A percentile compares a stretch with the other conserved stretches of the same genome.
These are phyloP conservation scores for Leucophenga maculata DNA, from an alignment of 2,888 invertebrate species.

Conservation along the genomic window DNA sequence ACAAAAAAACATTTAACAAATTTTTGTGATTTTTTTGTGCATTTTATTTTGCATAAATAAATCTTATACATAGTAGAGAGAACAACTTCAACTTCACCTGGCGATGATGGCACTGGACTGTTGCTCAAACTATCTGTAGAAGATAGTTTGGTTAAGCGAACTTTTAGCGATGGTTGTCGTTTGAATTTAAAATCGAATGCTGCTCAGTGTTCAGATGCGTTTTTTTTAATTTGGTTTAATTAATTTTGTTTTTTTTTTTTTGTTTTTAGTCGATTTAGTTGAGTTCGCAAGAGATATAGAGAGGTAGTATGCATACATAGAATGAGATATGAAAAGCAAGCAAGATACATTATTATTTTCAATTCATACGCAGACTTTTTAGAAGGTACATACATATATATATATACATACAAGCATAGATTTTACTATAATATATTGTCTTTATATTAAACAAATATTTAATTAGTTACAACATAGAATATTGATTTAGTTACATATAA, in stretches of 20 bases:
- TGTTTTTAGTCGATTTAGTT: not conserved
- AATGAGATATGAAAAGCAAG: slow-evolving; percentile 36
- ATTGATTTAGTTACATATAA: too few relatives aligned
- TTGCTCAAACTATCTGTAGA: slow-evolving; percentile 76
- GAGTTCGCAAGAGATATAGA: slow-evolving; percentile 27
- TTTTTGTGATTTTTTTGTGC: slow-evolving; percentile 2
- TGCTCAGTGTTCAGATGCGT: slow-evolving; percentile 39
- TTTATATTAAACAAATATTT: too few relatives aligned
- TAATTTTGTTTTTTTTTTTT: slow-evolving; percentile 4
- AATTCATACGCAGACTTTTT: too few relatives aligned
- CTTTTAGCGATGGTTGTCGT: slow-evolving; percentile 73
- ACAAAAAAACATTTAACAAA: too few relatives aligned
- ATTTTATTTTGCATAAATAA: not conserved
- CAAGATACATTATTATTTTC: not conserved
- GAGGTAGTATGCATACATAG: slow-evolving; percentile 39
- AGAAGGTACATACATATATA: slow-evolving; percentile 27
- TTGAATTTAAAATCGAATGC: slow-evolving; percentile 71
- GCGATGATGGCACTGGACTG: slow-evolving; percentile 76
- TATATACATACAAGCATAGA: slow-evolving; percentile 5
- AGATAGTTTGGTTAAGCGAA: slow-evolving; percentile 75
- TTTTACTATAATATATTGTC: not conserved
- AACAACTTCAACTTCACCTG: slow-evolving; percentile 72
- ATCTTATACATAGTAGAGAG: slow-evolving; percentile 9
- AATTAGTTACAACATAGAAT: too few relatives aligned
- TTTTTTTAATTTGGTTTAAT: not conserved